phyloP scores from a whole-genome alignment of 2,888 invertebrate species.

The Epirrhoe tristata region DNA sequence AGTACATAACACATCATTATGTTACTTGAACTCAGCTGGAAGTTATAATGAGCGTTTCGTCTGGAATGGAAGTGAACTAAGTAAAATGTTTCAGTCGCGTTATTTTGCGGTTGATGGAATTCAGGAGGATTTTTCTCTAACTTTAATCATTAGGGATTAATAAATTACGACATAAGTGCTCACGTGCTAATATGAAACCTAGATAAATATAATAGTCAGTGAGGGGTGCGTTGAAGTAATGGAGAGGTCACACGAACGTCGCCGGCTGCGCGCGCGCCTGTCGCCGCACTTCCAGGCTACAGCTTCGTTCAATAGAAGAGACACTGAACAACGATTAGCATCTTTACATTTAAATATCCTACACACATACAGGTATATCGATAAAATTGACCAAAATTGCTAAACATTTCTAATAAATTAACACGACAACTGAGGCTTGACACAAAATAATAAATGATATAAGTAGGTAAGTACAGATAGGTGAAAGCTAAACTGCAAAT shows the following conservation, averaged over 20 bases:
- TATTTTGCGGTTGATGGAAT: constrained; percentile 48
- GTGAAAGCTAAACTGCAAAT: constrained; percentile 46
- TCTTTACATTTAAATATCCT: constrained; percentile 61
- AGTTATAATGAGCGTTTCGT: constrained; percentile 68
- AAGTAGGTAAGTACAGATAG: constrained; percentile 2
- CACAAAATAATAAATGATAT: constrained; percentile 29
- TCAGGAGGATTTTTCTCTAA: constrained; percentile 41
- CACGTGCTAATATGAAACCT: constrained; percentile 61
- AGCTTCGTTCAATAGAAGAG: constrained; percentile 45
- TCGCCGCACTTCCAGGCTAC: constrained; percentile 29
- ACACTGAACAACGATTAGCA: constrained; percentile 65
- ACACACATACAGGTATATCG: constrained; percentile 68
- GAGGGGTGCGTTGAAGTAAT: constrained; percentile 63
- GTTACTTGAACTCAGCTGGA: constrained; percentile 69
- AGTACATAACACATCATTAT: constrained; percentile 62
- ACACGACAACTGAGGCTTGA: constrained; percentile 25
- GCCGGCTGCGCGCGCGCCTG: constrained; percentile 32
- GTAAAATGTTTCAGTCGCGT: constrained; percentile 56
- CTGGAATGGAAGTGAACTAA: constrained; percentile 48
- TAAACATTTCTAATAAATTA: constrained; percentile 62
- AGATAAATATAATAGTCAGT: constrained; percentile 61
- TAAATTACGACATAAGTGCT: constrained; percentile 69
- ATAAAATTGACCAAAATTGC: constrained; percentile 79
- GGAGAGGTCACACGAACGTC: constrained; percentile 50
- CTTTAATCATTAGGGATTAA: constrained; percentile 60